These are phyloP conservation scores for Lottia scabra DNA, from an alignment of 2,888 invertebrate species.

Conservation along the genomic window DNA sequence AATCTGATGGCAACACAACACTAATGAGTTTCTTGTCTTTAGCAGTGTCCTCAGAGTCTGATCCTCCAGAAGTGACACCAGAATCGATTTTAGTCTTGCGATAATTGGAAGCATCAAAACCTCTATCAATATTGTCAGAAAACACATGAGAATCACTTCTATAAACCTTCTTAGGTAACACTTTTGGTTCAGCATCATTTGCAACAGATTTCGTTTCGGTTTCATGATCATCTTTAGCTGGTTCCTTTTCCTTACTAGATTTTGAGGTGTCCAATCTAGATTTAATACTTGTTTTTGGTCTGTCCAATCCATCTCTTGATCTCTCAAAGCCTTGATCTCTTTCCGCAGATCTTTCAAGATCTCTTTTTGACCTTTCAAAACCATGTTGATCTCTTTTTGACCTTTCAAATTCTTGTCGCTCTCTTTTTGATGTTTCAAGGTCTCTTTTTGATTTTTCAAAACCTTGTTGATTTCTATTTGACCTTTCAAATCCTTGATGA, in stretches of 20 bases:
- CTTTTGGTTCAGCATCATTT: too few species aligned
- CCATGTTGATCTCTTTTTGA: background rate
- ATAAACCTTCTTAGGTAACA: background rate
- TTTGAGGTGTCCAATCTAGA: background rate
- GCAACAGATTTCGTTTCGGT: background rate
- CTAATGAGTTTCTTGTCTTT: constrained; percentile 20
- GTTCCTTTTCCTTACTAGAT: background rate
- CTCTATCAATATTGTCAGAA: background rate
- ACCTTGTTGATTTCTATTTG: background rate
- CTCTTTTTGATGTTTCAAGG: background rate
- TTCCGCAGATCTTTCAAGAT: background rate
- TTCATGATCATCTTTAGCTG: background rate
- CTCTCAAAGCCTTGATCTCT: background rate
- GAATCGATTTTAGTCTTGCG: background rate
- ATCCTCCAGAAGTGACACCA: background rate
- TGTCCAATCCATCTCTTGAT: background rate
- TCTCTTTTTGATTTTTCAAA: background rate
- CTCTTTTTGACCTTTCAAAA: background rate
- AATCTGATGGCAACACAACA: constrained; percentile 17
- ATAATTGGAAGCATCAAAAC: background rate
- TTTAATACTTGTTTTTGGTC: background rate
- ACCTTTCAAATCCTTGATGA: background rate
- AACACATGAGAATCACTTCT: background rate
- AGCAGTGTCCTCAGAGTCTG: background rate
- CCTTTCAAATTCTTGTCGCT: background rate